These are phyloP conservation scores for Coecobrya sp. DNA, from an alignment of 2,888 invertebrate genomes.

Conservation along the genomic window DNA sequence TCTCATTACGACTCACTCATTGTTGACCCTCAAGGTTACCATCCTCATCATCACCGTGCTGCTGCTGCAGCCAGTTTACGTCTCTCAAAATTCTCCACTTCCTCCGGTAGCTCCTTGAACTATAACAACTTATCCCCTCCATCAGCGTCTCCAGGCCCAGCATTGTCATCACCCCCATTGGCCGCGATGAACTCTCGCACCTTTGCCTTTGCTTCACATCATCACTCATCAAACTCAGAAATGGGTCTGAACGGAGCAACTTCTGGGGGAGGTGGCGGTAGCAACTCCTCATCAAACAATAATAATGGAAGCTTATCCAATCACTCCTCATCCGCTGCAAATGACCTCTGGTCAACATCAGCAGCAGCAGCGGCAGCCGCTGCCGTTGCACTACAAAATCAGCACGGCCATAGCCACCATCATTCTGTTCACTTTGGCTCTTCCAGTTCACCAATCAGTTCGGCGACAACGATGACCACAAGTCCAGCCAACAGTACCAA, in stretches of 20 bases:
- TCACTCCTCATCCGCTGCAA: constrained; percentile 47
- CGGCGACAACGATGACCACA: constrained; percentile 83
- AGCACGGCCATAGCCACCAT: constrained; percentile 76
- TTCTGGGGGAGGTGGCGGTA: constrained; percentile 23
- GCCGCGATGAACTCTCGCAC: constrained; percentile 85
- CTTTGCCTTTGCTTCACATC: constrained; percentile 85
- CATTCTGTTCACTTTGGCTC: constrained; percentile 80
- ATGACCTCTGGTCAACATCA: constrained; percentile 82
- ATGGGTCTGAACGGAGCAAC: constrained; percentile 68
- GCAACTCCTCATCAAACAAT: constrained; percentile 28
- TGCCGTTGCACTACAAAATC: constrained; percentile 78
- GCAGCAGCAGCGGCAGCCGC: constrained; percentile 77
- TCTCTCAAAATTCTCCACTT: constrained; percentile 50
- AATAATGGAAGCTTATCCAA: constrained; percentile 50
- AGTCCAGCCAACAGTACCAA: constrained; percentile 86
- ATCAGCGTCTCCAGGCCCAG: constrained; percentile 66
- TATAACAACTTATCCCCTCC: constrained; percentile 69
- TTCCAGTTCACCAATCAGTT: constrained; percentile 83
- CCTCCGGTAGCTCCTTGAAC: constrained; percentile 55
- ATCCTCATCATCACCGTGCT: constrained; percentile 45
- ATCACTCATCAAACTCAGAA: constrained; percentile 71
- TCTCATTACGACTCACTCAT: constrained; percentile 80
- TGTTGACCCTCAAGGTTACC: constrained; percentile 75
- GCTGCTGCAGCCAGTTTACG: constrained; percentile 51
- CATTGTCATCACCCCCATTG: constrained; percentile 72